These are phyloP conservation scores for Crypturellus undulatus DNA, from an alignment of 2,113 vertebrate genomes.

Conservation along the genomic window DNA sequence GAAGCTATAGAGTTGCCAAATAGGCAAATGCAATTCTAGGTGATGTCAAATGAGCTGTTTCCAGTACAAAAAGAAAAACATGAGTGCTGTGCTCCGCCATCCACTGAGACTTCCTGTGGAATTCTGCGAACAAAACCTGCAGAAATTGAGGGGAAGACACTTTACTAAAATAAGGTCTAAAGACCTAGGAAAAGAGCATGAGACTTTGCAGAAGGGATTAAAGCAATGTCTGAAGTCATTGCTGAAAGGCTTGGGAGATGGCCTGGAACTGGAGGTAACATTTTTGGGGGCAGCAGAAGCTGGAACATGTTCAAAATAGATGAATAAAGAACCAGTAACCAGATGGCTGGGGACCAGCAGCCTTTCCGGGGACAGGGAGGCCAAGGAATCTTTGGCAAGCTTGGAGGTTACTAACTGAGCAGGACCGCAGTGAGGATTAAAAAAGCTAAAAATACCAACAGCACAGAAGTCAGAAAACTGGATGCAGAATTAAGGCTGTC, in stretches of 20 bases:
- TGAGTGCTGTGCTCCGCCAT: conserved; percentile 56
- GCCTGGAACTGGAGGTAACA: conserved; percentile 58
- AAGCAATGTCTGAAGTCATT: conserved; percentile 61
- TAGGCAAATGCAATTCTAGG: conserved; percentile 29
- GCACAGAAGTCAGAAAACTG: conserved; percentile 54
- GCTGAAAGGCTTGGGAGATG: conserved; percentile 59
- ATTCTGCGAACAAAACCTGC: conserved; percentile 60
- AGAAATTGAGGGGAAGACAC: conserved; percentile 58
- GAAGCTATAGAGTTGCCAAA: conserved; percentile 29
- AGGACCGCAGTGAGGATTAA: conserved; percentile 40
- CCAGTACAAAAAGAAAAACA: conserved; percentile 37
- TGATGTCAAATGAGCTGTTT: conserved; percentile 48
- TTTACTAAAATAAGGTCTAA: conserved; percentile 50
- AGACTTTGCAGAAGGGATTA: conserved; percentile 61
- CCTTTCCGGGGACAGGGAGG: conserved; percentile 69
- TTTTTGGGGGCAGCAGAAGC: conserved; percentile 49
- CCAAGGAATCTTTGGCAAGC: conserved; percentile 72
- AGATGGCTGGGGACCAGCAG: conserved; percentile 68
- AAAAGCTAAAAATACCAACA: conserved; percentile 70
- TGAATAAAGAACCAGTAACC: conserved; percentile 73
- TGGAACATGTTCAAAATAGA: conserved; percentile 60
- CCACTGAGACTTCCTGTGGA: conserved; percentile 62
- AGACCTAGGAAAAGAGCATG: conserved; percentile 45
- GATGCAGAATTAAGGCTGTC: not conserved
- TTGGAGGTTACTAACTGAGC: conserved; percentile 62